Evolutionary conservation across 2,113 vertebrate genomes (phyloP).

Genomic region (Arothron firmamentum): DNA sequence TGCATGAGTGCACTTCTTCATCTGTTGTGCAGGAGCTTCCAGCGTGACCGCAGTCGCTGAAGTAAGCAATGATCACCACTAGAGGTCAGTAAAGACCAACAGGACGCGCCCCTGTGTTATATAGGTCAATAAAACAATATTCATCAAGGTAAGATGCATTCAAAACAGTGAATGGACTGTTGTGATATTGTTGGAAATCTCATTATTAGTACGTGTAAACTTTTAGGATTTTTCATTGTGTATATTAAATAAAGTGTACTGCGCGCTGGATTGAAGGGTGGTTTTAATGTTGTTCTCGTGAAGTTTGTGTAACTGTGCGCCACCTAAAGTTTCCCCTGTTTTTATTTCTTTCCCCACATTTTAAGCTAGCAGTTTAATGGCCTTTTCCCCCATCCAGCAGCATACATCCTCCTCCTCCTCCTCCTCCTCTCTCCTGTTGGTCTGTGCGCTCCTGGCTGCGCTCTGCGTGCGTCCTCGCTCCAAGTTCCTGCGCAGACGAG

Average conservation of each 20-base stretch:
- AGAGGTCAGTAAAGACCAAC: slow-evolving; percentile 27
- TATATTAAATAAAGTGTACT: not conserved
- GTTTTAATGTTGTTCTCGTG: not conserved
- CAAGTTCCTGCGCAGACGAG: slow-evolving; percentile 36
- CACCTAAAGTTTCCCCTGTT: not conserved
- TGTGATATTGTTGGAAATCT: not conserved
- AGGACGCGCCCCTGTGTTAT: not conserved
- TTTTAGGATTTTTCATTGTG: not conserved
- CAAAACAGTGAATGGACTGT: not conserved
- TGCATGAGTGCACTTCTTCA: too few species aligned
- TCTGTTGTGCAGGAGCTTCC: too few species aligned
- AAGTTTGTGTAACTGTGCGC: not conserved
- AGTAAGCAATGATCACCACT: not conserved
- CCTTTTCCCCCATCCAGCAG: too few species aligned
- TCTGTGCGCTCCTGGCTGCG: slow-evolving; percentile 22
- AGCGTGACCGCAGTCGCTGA: not conserved
- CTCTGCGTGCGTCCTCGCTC: slow-evolving; percentile 15
- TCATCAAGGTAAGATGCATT: slow-evolving; percentile 9
- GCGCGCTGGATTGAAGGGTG: not conserved
- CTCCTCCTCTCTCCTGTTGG: not conserved
- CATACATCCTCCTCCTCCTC: not conserved
- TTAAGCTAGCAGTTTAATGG: not conserved
- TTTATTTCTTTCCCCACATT: not conserved
- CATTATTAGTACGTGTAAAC: not conserved
- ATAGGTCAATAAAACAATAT: slow-evolving; percentile 17